These are phyloP conservation scores for Homalodisca vitripennis DNA, from an alignment of 1,140 invertebrate genomes.

Conservation along the genomic window DNA sequence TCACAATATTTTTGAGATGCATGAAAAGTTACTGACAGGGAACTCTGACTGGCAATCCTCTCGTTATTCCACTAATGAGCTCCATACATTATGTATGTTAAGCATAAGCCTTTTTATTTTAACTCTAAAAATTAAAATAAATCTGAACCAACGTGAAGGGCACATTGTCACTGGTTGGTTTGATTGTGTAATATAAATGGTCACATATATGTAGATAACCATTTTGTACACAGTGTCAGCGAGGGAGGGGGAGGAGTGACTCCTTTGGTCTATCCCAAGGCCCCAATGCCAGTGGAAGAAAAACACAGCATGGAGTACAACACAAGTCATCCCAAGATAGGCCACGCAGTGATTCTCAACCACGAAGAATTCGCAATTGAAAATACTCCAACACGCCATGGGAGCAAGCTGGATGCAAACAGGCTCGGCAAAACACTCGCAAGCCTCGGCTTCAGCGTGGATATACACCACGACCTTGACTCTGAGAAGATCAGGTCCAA, in stretches of 20 bases:
- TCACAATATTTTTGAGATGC: no score
- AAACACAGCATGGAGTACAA: slow-evolving; percentile 74
- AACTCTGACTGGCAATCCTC: no score
- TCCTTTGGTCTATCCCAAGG: slow-evolving; percentile 36
- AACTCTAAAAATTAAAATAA: no score
- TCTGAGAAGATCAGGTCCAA: slow-evolving; percentile 63
- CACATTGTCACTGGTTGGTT: no score
- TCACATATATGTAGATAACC: no score
- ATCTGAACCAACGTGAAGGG: no score
- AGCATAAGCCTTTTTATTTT: no score
- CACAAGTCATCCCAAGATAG: slow-evolving; percentile 81
- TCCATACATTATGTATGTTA: no score
- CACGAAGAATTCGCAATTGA: slow-evolving; percentile 71
- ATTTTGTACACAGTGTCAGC: not conserved
- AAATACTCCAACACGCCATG: slow-evolving; percentile 46
- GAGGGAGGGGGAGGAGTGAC: not conserved
- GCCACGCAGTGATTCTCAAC: slow-evolving; percentile 86
- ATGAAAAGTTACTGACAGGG: no score
- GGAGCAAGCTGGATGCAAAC: slow-evolving; percentile 47
- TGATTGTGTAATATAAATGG: no score
- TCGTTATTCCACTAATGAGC: no score
- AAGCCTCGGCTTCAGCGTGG: slow-evolving; percentile 70
- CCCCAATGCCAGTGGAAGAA: slow-evolving; percentile 60
- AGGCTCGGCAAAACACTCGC: slow-evolving; percentile 58
- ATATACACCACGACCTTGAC: slow-evolving; percentile 55